These are phyloP conservation scores for Enhydra lutris DNA, from an alignment of 2,113 vertebrate species.

Conservation along the genomic window DNA sequence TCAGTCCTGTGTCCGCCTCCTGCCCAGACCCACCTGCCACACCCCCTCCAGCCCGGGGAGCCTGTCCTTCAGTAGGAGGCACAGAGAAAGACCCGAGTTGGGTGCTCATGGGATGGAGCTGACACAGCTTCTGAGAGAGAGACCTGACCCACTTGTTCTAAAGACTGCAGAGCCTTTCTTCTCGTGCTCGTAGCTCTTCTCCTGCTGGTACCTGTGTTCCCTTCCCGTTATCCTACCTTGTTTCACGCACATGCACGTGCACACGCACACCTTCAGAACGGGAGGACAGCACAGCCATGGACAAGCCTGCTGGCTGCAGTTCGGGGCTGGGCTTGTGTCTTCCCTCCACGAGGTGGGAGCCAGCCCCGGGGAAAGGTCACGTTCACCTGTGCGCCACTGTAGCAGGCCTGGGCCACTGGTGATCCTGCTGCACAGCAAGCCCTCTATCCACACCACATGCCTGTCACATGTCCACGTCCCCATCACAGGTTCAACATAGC, in stretches of 20 bases:
- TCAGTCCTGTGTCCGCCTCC: not conserved
- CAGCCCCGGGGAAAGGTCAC: not conserved
- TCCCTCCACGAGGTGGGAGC: not conserved
- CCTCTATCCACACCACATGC: accelerated
- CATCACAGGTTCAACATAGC: not conserved
- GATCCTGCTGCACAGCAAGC: not conserved
- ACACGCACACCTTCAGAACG: not conserved
- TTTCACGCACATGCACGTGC: not conserved
- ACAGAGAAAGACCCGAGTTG: accelerated
- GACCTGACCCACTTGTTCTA: accelerated
- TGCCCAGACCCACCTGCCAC: no score
- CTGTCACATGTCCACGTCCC: accelerated
- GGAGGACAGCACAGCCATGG: accelerated
- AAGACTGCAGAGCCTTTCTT: accelerated
- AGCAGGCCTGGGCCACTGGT: not conserved
- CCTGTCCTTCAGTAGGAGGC: not conserved
- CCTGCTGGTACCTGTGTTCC: not conserved
- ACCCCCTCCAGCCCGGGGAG: not conserved
- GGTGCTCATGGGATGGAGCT: not conserved
- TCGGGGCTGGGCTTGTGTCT: not conserved
- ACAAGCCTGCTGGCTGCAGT: not conserved
- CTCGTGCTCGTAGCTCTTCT: not conserved
- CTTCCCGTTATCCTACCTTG: not conserved
- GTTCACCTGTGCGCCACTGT: no score
- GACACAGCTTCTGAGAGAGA: not conserved